Conservation (phyloP, 2,888 invertebrate species). For the Pardosa pseudoannulata region DNA sequence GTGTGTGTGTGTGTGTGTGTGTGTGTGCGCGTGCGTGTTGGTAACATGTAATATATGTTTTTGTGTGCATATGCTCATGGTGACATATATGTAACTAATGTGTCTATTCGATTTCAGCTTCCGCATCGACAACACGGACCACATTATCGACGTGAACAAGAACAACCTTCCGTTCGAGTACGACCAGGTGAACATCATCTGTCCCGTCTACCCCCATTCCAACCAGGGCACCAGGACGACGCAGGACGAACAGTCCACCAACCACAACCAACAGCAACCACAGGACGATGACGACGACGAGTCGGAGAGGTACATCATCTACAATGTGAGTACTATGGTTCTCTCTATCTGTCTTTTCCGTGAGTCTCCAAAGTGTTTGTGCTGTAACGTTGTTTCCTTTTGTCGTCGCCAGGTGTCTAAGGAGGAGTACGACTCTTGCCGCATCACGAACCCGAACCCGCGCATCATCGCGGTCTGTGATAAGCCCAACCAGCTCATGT, state of each 20-base stretch:
- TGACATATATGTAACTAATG: too few relatives aligned
- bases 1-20: too few relatives aligned
- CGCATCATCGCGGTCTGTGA: conserved; percentile 96
- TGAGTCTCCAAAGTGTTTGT: too few relatives aligned
- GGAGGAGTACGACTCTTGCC: conserved; percentile 96
- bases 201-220: conserved; percentile 89
- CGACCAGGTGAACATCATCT: conserved; percentile 96
- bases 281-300: conserved; percentile 84
- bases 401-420: conserved; percentile 86
- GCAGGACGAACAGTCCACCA: too few relatives aligned
- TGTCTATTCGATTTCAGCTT: too few relatives aligned
- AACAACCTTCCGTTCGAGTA: conserved; percentile 94
- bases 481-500: conserved; percentile 95
- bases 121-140: conserved; percentile 97
- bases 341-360: too few relatives aligned
- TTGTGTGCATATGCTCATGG: too few relatives aligned
- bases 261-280: too few relatives aligned
- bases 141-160: conserved; percentile 96
- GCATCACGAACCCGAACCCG: conserved; percentile 95
- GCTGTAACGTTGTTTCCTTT: too few relatives aligned
- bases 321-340: conserved; percentile 88
- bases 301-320: conserved; percentile 96
- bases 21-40: too few relatives aligned
- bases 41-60: too few relatives aligned
- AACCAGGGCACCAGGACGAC: conserved; percentile 41